Evolutionary conservation across 2,113 vertebrate genomes (phyloP).

Genomic region (Peromyscus californicus): DNA sequence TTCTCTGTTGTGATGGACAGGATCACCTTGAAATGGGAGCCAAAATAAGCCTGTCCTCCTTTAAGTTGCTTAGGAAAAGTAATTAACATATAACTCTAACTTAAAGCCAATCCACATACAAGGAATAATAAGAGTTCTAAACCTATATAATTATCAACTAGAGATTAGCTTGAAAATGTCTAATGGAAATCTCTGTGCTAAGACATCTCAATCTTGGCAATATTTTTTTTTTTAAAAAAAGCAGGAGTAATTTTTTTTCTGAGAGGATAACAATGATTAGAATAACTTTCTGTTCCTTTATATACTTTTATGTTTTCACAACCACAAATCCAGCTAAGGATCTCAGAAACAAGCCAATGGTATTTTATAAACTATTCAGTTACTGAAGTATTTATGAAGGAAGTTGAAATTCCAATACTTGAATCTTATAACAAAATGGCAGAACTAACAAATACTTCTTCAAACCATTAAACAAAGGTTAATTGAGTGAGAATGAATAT

Average conservation of each 20-base stretch:
- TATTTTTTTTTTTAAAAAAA: background rate
- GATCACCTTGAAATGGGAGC: background rate
- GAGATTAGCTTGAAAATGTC: background rate
- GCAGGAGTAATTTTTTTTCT: background rate
- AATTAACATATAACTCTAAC: background rate
- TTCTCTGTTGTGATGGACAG: background rate
- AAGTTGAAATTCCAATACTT: constrained; percentile 16
- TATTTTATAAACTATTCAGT: constrained; percentile 46
- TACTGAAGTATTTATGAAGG: constrained; percentile 40
- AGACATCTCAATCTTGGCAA: background rate
- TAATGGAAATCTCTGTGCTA: background rate
- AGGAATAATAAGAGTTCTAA: background rate
- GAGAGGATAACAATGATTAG: background rate
- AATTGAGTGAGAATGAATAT: constrained; percentile 80
- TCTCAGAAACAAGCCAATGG: background rate
- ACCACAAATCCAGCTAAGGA: background rate
- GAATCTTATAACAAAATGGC: constrained; percentile 58
- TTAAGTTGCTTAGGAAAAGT: background rate
- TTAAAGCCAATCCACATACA: background rate
- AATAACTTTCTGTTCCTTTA: background rate
- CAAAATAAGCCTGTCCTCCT: background rate
- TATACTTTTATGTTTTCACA: background rate
- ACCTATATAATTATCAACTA: background rate
- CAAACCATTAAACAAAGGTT: constrained; percentile 65
- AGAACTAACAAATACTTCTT: constrained; percentile 70